Evolutionary conservation across 1,140 invertebrate species (phyloP).

Genomic region (Eumaeus atala): DNA sequence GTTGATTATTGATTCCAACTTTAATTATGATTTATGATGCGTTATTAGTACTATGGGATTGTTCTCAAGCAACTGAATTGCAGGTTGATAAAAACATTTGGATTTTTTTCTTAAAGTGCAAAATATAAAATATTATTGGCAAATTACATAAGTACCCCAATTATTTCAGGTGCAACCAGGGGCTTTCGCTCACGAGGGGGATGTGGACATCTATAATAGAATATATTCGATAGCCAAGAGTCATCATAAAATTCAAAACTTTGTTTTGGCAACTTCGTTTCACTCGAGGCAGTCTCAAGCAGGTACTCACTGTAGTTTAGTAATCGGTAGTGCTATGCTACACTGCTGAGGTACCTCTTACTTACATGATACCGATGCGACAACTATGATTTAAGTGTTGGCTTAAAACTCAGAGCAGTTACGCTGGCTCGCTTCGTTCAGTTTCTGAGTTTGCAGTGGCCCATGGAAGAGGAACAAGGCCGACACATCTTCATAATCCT

Average conservation of each 20-base stretch:
- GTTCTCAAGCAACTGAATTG: constrained; percentile 34
- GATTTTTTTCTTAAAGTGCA: background rate
- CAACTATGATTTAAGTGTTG: too few relatives aligned
- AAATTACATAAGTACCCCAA: too few relatives aligned
- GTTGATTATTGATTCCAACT: background rate
- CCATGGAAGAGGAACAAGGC: too few relatives aligned
- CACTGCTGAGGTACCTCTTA: too few relatives aligned
- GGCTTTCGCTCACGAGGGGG: constrained; percentile 45
- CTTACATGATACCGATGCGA: too few relatives aligned
- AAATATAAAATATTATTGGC: background rate
- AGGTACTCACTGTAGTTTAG: constrained; percentile 38
- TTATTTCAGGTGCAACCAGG: constrained; percentile 30
- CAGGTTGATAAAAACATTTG: constrained; percentile 26
- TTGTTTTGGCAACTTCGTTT: constrained; percentile 43
- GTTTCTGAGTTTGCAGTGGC: too few relatives aligned
- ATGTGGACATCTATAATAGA: constrained; percentile 49
- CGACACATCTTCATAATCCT: too few relatives aligned
- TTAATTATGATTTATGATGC: constrained; percentile 62
- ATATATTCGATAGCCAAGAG: constrained; percentile 54
- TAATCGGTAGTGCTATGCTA: too few relatives aligned
- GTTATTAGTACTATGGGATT: constrained; percentile 65
- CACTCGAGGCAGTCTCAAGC: constrained; percentile 44
- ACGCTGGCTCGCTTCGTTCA: too few relatives aligned
- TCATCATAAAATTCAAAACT: constrained; percentile 57
- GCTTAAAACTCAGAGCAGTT: too few relatives aligned